Evolutionary conservation across 2,888 invertebrate species (phyloP).

Genomic region (Lydus trimaculatus): DNA sequence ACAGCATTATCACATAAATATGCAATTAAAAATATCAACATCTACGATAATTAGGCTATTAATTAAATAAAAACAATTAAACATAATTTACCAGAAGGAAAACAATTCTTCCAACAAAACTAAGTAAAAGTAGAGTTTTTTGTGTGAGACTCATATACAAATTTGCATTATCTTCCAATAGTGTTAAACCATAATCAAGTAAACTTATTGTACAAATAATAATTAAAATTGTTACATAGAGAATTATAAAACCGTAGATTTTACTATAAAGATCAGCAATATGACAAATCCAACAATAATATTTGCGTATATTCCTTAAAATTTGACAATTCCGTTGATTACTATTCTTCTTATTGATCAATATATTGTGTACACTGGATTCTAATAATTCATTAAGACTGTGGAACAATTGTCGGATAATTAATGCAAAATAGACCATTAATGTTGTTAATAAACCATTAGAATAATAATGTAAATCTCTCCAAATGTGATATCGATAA

Average conservation of each 20-base stretch:
- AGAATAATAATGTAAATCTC: neutral
- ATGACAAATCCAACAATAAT: slow-evolving; percentile 31
- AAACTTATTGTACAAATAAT: neutral
- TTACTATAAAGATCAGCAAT: slow-evolving; percentile 22
- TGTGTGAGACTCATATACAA: too few species aligned
- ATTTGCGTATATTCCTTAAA: slow-evolving; percentile 1
- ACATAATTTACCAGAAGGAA: too few species aligned
- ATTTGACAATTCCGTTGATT: neutral
- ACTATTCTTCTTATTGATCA: too few species aligned
- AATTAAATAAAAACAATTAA: too few species aligned
- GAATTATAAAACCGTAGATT: slow-evolving; percentile 40
- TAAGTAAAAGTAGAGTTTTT: too few species aligned
- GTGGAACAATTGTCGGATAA: neutral
- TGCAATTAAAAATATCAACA: neutral
- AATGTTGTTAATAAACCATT: neutral
- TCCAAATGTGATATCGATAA: neutral
- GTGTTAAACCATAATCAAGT: neutral
- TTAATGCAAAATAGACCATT: neutral
- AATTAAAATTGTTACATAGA: neutral
- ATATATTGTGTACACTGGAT: too few species aligned
- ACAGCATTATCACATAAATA: neutral
- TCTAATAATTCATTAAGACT: neutral
- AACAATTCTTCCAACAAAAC: too few species aligned
- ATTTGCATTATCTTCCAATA: too few species aligned
- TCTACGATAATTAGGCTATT: neutral